phyloP scores from a whole-genome alignment of 2,888 invertebrate species.

The Petrophora chlorosata region DNA sequence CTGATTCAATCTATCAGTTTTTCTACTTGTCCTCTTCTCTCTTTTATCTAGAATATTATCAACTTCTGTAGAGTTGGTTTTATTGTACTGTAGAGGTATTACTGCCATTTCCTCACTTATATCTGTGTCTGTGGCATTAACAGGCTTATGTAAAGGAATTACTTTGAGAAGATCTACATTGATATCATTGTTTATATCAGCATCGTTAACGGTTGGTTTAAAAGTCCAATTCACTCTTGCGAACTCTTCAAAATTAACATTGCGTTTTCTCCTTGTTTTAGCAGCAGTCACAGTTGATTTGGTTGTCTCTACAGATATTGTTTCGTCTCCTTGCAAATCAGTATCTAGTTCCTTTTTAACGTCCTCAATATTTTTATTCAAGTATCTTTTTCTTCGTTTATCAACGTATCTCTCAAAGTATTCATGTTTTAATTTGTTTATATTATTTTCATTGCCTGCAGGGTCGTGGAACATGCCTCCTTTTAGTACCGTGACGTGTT shows the following conservation, averaged over 20 bases:
- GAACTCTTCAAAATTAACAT: conserved; percentile 53
- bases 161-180: conserved; percentile 62
- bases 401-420: conserved; percentile 76
- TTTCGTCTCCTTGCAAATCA: conserved; percentile 57
- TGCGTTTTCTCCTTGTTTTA: conserved; percentile 61
- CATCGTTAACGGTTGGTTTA: conserved; percentile 44
- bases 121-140: conserved; percentile 39
- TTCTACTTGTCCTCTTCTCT: conserved; percentile 78
- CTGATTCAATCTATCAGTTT: conserved; percentile 78
- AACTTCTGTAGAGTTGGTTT: conserved; percentile 72
- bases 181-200: conserved; percentile 52
- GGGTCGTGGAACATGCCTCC: conserved; percentile 70
- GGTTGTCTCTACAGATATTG: conserved; percentile 42
- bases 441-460: conserved; percentile 55
- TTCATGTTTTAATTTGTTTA: conserved; percentile 72
- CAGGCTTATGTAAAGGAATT: conserved; percentile 55
- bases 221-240: conserved; percentile 56
- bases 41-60: conserved; percentile 68
- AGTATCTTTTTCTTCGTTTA: conserved; percentile 70
- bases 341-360: conserved; percentile 52
- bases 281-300: conserved; percentile 43
- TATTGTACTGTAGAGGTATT: conserved; percentile 65
- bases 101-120: conserved; percentile 60
- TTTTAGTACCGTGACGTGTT: conserved; percentile 71
- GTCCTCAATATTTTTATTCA: conserved; percentile 56